Conservation (phyloP, 37 sponge, comb jelly and placozoan species). For the Chondrilla cf. caribensis region DNA sequence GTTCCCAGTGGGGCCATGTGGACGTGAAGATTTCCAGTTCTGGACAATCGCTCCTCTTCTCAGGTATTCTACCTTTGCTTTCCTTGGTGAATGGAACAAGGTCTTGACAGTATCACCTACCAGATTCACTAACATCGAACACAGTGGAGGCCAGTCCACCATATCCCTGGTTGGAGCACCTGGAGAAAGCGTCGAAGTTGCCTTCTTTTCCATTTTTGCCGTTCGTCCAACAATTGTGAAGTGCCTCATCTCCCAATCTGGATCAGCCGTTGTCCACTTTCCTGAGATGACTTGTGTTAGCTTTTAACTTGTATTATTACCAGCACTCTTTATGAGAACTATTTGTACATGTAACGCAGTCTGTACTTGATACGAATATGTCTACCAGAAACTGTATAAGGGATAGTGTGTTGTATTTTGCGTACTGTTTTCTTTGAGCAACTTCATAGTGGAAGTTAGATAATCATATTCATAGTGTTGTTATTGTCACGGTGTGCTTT, state of each 20-base stretch:
- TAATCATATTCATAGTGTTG: too few species aligned
- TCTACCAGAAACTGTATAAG: too few species aligned
- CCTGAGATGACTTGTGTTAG: neutral
- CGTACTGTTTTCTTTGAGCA: neutral
- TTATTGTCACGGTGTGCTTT: too few species aligned
- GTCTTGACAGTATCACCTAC: constrained; percentile 41
- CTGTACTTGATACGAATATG: too few species aligned
- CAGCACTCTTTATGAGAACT: too few species aligned
- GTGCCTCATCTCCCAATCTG: neutral
- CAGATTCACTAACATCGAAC: neutral
- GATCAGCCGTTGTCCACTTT: neutral
- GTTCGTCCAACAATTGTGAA: neutral
- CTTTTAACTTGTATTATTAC: too few species aligned
- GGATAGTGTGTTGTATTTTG: too few species aligned
- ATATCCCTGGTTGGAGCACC: constrained; percentile 23
- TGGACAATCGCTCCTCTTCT: constrained; percentile 39
- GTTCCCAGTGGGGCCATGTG: too few species aligned
- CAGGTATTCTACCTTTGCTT: neutral
- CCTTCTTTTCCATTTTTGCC: neutral
- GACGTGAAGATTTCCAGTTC: too few species aligned
- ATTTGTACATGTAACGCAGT: too few species aligned
- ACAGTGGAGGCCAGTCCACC: neutral
- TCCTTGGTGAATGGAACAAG: constrained; percentile 48
- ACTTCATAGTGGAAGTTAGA: neutral
- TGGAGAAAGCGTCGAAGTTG: constrained; percentile 8